Evolutionary conservation across 2,888 invertebrate genomes (phyloP), one percentile per base, ranked within the genome.

Genomic region (Exocentrus adspersus): DNA sequence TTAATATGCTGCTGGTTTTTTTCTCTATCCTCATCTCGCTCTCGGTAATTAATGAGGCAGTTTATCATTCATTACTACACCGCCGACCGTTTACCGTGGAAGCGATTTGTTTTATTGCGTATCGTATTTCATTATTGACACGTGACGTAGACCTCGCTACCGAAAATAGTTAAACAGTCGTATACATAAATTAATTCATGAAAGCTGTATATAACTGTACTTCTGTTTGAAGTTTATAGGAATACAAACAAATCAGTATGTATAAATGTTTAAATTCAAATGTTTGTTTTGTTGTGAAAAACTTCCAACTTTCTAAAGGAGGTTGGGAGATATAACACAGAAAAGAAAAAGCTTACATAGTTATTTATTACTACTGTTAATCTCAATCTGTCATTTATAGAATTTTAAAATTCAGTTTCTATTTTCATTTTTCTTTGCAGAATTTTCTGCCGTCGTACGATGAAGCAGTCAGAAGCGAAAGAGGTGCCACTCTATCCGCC

Each of bases 391-490:
- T n/a, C n/a, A n/a, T n/a, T n/a, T n/a, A n/a, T n/a, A n/a, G n/a
- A n/a, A n/a, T n/a, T n/a, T n/a, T n/a, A n/a, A n/a, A n/a, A n/a
- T n/a, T n/a, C n/a, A n/a, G n/a, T n/a, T n/a, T n/a, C n/a, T n/a
- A n/a, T n/a, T n/a, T n/a, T n/a, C n/a, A n/a, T n/a, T 24, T 43
- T 3, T 63, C 41, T 30, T 67, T 70, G 24, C 73, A 82, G 81
- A 78, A 80, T 50, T 79, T 80, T 32, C 78, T 85, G 51, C 86
- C 86, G 7, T 82, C 84, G 2, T 86, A 86, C 71, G 86, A 86
- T 70, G 86, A 86, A 72, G 85, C 86, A 1, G 82, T 82, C 19
- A 72, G 84, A 21, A 57, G 19, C 21, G 82, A 82, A 56, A 75
- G 80, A 45, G 63, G 59, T 2, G 75, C 75, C 20, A 77, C 77